A percentile compares a stretch with the other conserved stretches of the same genome.
Evolutionary conservation across 2,113 vertebrate species (phyloP).

Genomic region (Recurvirostra avosetta): DNA sequence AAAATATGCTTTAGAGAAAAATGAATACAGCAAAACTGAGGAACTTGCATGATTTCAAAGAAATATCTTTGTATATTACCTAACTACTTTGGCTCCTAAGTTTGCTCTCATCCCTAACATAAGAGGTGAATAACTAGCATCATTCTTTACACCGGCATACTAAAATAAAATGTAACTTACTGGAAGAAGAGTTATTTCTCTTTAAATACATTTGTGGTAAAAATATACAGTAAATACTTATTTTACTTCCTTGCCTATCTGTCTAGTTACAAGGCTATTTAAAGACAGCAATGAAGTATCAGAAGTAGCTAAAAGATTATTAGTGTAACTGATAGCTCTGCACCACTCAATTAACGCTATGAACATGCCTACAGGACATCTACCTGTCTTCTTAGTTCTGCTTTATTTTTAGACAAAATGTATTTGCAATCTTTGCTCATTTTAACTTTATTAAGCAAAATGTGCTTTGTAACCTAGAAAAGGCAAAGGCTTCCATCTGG

Average conservation of each 20-base stretch:
- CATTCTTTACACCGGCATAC: background rate
- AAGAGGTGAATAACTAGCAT: background rate
- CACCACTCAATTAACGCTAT: slow-evolving; percentile 38
- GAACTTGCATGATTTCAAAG: background rate
- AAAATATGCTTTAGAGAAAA: background rate
- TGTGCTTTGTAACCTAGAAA: background rate
- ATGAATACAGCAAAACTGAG: background rate
- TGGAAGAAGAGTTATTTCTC: background rate
- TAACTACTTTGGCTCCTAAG: background rate
- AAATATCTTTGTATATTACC: background rate
- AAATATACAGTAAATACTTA: slow-evolving; percentile 32
- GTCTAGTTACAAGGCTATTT: background rate
- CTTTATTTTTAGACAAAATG: slow-evolving; percentile 11
- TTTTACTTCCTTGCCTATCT: slow-evolving; percentile 39
- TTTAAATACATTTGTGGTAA: slow-evolving; percentile 19
- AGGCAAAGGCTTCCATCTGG: background rate
- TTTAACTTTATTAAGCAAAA: background rate
- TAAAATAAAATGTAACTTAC: slow-evolving; percentile 3
- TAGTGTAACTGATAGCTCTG: slow-evolving; percentile 59
- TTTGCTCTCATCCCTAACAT: background rate
- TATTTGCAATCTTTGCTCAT: slow-evolving; percentile 8
- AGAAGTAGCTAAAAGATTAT: slow-evolving; percentile 60
- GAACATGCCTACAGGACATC: slow-evolving; percentile 44
- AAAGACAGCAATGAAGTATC: background rate
- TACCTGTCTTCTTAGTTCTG: slow-evolving; percentile 7